A percentile compares a stretch with the other conserved stretches of the same genome.
Evolutionary conservation across 2,888 invertebrate species (phyloP).

Genomic region (Ectemnius cavifrons): DNA sequence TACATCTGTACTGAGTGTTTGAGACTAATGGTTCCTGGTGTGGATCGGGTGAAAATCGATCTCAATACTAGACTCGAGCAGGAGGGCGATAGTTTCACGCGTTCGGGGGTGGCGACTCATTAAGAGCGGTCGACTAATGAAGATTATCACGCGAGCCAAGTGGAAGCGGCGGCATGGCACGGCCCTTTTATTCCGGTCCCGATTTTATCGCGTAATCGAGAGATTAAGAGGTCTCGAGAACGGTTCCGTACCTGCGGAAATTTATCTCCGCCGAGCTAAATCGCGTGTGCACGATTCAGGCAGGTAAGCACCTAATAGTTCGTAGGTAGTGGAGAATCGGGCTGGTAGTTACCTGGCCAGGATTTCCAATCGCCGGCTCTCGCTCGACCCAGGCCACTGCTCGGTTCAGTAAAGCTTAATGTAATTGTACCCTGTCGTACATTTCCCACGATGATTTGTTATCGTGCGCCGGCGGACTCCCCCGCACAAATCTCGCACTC

Average conservation of each 20-base stretch:
- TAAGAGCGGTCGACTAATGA: not conserved
- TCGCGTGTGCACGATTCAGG: conserved; percentile 48
- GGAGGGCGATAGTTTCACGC: not conserved
- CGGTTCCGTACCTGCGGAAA: conserved; percentile 27
- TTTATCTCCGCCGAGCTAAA: conserved; percentile 46
- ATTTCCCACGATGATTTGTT: conserved; percentile 29
- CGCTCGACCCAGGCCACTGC: conserved; percentile 9
- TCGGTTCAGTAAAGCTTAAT: conserved; percentile 29
- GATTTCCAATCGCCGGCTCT: conserved; percentile 36
- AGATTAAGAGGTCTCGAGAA: conserved; percentile 23
- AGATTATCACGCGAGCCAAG: conserved; percentile 8
- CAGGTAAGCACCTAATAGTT: conserved; percentile 54
- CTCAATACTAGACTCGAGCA: no score
- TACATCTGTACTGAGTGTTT: no score
- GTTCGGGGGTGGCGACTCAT: not conserved
- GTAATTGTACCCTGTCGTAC: conserved; percentile 37
- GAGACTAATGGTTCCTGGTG: no score
- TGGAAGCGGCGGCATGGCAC: not conserved
- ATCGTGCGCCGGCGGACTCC: not conserved
- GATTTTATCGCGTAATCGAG: conserved; percentile 41
- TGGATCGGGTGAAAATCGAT: no score
- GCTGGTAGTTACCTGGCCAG: conserved; percentile 25
- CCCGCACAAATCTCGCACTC: not conserved
- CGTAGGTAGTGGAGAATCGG: conserved; percentile 32
- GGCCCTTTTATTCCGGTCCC: conserved; percentile 22